phyloP scores from a whole-genome alignment of 2,113 vertebrate species.

The Pristiophorus japonicus region DNA sequence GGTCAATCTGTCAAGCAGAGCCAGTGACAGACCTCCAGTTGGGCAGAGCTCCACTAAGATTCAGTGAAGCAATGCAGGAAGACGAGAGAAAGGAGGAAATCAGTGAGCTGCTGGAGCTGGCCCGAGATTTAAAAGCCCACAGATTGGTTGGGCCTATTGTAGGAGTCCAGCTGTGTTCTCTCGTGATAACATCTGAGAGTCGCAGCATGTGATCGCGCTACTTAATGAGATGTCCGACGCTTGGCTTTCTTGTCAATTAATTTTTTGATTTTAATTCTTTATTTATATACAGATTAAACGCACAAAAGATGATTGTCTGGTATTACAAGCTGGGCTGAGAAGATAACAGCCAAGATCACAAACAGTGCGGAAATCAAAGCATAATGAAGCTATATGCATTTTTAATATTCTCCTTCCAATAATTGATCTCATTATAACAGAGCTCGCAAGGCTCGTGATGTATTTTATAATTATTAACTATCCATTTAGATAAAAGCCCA shows the following conservation, averaged over 20 bases:
- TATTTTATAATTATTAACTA: constrained; percentile 26
- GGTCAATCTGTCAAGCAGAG: not conserved
- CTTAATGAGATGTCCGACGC: not conserved
- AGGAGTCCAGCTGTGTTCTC: not conserved
- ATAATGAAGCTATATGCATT: not conserved
- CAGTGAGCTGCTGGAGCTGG: not conserved
- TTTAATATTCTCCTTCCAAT: constrained; percentile 24
- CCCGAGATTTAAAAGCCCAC: not conserved
- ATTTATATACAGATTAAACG: not conserved
- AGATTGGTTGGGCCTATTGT: not conserved
- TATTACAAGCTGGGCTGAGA: constrained; percentile 23
- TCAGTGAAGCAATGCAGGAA: not conserved
- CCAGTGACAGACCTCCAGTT: not conserved
- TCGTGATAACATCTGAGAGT: not conserved
- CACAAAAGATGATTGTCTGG: constrained; percentile 27
- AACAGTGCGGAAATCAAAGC: not conserved
- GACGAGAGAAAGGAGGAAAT: not conserved
- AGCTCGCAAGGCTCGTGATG: not conserved
- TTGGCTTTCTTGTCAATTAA: not conserved
- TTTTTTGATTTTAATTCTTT: constrained; percentile 19
- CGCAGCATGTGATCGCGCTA: not conserved
- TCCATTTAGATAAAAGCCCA: not conserved
- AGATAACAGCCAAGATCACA: not conserved
- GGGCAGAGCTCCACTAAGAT: not conserved
- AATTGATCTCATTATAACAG: not conserved